Base-by-base conservation (phyloP, 1,140 invertebrate genomes). In the Medauroidea extradentata region DNA sequence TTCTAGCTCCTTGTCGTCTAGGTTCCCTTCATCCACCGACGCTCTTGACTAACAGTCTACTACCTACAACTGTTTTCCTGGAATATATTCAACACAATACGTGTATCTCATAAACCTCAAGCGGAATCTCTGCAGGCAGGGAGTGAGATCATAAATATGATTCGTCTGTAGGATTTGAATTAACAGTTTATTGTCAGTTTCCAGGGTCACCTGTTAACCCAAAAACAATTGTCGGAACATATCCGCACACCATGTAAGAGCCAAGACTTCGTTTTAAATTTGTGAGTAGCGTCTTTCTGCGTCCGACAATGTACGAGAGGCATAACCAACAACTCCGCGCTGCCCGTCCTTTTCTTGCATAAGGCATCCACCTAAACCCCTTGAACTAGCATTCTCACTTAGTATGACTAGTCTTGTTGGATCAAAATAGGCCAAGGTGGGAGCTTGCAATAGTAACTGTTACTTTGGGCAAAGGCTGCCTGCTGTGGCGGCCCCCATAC, bases 231-330 rank as follows among this genome's bases (percentile, higher is more conserved):
- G 64, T 55, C 63, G 42, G 60, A 77, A 78, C 53, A 71, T 68
- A 49, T 73, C 62, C 18, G 75, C 69, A 0, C 69, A 75, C 62
- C 71, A 75, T 0, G 74, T 64, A 14, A 82, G 69, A 0, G 76
- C 78, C n/a, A 83, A 55, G 39, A 73, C 69, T 64, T 83, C 80
- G 60, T 78, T 78, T 58, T 78, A 75, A 34, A 77, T 74, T 60
- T 75, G 73, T 2, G 73, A 66, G 52, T 73, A 77, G 1, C 60
- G 62, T 53, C 65, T 54, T 53, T 75, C 57, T 0, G 58, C 44
- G 3, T 59, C 19, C 8, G 59, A 63, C 14, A 72, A 38, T 54
- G 62, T 49, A 50, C 53, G 58, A 2, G 43, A 59, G 18, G 59
- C 67, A 67, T 72, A 78, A 8, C 67, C 68, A 14, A 79, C 61